phyloP scores from a whole-genome alignment of 2,888 invertebrate species.

The Diabrotica balteata region DNA sequence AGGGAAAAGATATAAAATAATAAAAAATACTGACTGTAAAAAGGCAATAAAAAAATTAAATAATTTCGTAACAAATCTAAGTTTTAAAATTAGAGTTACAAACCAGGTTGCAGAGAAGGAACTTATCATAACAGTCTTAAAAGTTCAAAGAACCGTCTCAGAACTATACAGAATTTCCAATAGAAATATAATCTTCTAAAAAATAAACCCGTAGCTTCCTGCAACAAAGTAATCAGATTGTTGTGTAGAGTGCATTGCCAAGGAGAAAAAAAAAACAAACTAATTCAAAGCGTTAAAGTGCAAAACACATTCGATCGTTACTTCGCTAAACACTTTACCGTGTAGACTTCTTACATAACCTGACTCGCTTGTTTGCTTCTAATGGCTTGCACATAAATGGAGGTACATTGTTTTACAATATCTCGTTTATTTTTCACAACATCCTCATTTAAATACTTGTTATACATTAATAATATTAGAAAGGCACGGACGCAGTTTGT shows the following conservation, averaged over 20 bases:
- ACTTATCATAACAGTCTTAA: too few species aligned
- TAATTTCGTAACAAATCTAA: too few species aligned
- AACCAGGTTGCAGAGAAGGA: too few species aligned
- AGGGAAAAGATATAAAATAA: too few species aligned
- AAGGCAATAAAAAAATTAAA: too few species aligned
- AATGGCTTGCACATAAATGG: slow-evolving; percentile 11
- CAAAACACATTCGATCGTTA: slow-evolving; percentile 2
- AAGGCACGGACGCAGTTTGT: slow-evolving; percentile 11
- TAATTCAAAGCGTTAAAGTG: neutral
- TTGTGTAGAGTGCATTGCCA: neutral
- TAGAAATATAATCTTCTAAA: too few species aligned
- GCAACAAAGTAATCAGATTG: neutral
- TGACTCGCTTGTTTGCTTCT: slow-evolving; percentile 17
- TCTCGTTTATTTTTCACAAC: slow-evolving; percentile 33
- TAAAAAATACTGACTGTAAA: too few species aligned
- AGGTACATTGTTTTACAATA: slow-evolving; percentile 31
- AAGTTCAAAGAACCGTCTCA: too few species aligned
- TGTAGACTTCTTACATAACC: slow-evolving; percentile 15
- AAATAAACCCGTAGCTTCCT: too few species aligned
- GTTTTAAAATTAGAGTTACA: too few species aligned
- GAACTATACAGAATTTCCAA: too few species aligned
- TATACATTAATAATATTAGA: slow-evolving; percentile 23
- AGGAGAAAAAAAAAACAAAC: neutral
- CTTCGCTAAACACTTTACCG: slow-evolving; percentile 4
- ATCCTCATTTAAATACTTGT: slow-evolving; percentile 32